A percentile compares a stretch with the other conserved stretches of the same genome.
These are phyloP conservation scores for Rhinella marina DNA, from an alignment of 2,797 vertebrate species.

Conservation along the genomic window DNA sequence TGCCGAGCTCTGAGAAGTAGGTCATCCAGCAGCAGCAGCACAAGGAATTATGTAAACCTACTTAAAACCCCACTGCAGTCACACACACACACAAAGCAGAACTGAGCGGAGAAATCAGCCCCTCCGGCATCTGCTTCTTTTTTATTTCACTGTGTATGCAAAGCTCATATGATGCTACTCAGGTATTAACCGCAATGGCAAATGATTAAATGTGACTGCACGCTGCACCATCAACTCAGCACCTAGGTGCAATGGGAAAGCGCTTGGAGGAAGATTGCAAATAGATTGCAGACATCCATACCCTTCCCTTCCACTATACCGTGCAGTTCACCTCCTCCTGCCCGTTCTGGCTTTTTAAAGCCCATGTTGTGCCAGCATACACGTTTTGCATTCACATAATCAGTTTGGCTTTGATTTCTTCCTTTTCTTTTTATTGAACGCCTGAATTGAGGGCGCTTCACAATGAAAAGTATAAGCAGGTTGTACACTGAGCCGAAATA, in stretches of 20 bases:
- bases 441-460: not conserved
- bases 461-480: constrained; percentile 2
- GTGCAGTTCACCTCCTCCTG: not conserved
- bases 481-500: not conserved
- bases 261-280: not conserved
- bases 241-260: constrained; percentile 1
- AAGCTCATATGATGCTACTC: constrained; percentile 33
- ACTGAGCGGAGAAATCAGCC: constrained; percentile 6
- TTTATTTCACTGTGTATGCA: constrained; percentile 45
- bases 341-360: not conserved
- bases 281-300: not conserved
- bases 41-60: constrained; percentile 56
- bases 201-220: constrained; percentile 49
- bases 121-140: constrained; percentile 23
- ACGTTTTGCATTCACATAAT: not conserved
- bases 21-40: constrained; percentile 36
- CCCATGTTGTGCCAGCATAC: not conserved
- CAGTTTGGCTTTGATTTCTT: constrained; percentile 1
- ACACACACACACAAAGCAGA: constrained; percentile 26
- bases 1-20: constrained; percentile 44
- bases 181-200: constrained; percentile 51
- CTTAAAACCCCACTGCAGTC: constrained; percentile 49
- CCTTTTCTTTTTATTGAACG: no score
- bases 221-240: constrained; percentile 13
- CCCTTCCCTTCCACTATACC: not conserved